Conservation (phyloP, 2,888 invertebrate genomes). For the Acronicta leporina region DNA sequence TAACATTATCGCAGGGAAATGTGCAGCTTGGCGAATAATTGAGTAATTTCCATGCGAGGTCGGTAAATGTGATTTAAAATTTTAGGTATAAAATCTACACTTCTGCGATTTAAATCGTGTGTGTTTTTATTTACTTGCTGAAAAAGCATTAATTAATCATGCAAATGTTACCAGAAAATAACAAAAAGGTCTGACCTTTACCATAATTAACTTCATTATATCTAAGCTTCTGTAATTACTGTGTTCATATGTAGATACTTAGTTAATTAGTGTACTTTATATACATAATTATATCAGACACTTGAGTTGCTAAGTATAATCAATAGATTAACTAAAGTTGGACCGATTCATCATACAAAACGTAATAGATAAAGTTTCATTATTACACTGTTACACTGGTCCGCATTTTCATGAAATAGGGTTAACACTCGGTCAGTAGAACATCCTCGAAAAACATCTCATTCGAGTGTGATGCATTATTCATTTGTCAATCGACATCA, state of each 20-base stretch:
- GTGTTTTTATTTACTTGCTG: too few relatives aligned
- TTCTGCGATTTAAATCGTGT: background rate
- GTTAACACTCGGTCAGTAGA: conserved; percentile 23
- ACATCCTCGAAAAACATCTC: conserved; percentile 40
- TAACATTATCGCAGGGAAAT: conserved; percentile 11
- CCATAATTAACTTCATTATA: too few relatives aligned
- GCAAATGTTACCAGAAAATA: too few relatives aligned
- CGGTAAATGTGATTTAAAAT: background rate
- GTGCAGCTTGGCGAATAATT: conserved; percentile 25
- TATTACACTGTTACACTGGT: conserved; percentile 7
- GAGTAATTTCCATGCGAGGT: conserved; percentile 13
- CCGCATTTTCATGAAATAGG: conserved; percentile 6
- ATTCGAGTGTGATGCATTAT: conserved; percentile 49
- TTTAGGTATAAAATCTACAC: background rate
- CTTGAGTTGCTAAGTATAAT: background rate
- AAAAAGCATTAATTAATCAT: too few relatives aligned
- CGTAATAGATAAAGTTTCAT: background rate
- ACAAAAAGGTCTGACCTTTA: too few relatives aligned
- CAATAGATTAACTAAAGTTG: background rate
- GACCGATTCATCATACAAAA: background rate
- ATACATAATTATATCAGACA: too few relatives aligned
- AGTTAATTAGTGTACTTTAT: too few relatives aligned
- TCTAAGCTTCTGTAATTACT: too few relatives aligned
- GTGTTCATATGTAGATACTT: too few relatives aligned
- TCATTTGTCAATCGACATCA: conserved; percentile 56